Evolutionary conservation across 2,797 vertebrate genomes (phyloP), one percentile per base, ranked within the genome.

Genomic region (Gymnoscopelus braueri): DNA sequence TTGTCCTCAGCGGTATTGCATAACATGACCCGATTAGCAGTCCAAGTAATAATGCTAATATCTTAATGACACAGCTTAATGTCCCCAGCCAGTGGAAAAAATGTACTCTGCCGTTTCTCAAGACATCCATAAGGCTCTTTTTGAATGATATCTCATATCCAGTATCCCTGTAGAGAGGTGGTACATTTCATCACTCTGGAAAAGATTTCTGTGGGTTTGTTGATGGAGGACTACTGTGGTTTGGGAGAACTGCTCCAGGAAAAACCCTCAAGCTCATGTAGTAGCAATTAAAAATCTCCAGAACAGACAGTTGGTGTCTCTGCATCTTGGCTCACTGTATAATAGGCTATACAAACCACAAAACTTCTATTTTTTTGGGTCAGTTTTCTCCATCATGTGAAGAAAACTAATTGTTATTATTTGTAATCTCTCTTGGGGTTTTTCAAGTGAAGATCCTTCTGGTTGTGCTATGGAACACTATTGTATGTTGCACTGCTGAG

Each of bases 361-460:
- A 35, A 72, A 61, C 61, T 50, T 49, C 44, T 49, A 47, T 44
- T 8, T 60, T 81, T 83, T 62, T 67, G 19, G 19, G 71, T 65
- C 65, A 65, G 63, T 84, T 82, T 77, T 79, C 50, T 69, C 39
- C 54, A 3, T 9, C 75, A 1, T 81, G 65, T 63, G 67, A 66
- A 64, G 66, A 78, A 86, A 86, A 80, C 72, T 80, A 71, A 77
- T 72, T 49, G 26, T 51, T 67, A 56, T 71, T 77, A 84, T 87
- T 84, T 87, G 88, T 85, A 87, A 81, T 63, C 74, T 85, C 76
- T 81, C 61, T 73, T 67, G 49, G 32, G 32, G 52, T 71, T 67
- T 80, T 71, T 81, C 63, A 71, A 67, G 53, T 67, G 70, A 69
- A 73, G 69, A 49, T 66, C 58, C 64, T 67, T 70, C 70, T 67